Base-by-base conservation (phyloP, 2,113 vertebrate species). In the Urocynchramus pylzowi region DNA sequence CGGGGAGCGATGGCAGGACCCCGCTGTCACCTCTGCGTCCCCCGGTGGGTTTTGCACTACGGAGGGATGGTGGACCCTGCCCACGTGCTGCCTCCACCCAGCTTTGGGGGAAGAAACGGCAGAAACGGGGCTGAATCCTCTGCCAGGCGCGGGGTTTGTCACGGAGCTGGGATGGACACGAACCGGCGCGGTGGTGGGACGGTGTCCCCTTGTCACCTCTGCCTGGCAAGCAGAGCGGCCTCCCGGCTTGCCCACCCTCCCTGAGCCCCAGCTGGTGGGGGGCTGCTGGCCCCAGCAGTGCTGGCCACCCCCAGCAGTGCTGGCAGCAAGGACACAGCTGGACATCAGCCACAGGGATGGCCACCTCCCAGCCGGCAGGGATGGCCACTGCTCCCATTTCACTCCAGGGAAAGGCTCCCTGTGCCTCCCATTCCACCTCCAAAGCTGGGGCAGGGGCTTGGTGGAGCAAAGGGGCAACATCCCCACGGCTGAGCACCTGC, bases 21-120 rank as follows among this genome's bases (percentile, higher is more conserved):
- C 70, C 2, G 2, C 80, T 9, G 31, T 47, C 21, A 3, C 57
- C 71, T 56, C 85, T 33, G 75, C 1, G 1, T 53, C 59, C 89
- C 64, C 56, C 23, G 8, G 18, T 30, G 95, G 93, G 85, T 35
- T 95, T 95, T 96, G 97, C 97, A 97, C 97, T 92, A 88, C 81
- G 78, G 75, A 96, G 94, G 88, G 91, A 49, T 79, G 1, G 50
- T 70, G 93, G 57, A 18, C 26, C 42, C 69, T 47, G 69, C 95
- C 65, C 79, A 21, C 6, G 11, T 4, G 28, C 87, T 78, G 85
- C 88, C 80, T 35, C 41, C 76, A 6, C 14, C 37, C 65, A 4
- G 28, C 45, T 90, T 79, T 84, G 94, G 83, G 91, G 93, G 33
- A 42, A 95, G 70, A 67, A 94, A 47, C 16, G 19, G 63, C 75